Evolutionary conservation across 2,113 vertebrate genomes (phyloP), one percentile per base, ranked within the genome.

Genomic region (Jaculus jaculus): DNA sequence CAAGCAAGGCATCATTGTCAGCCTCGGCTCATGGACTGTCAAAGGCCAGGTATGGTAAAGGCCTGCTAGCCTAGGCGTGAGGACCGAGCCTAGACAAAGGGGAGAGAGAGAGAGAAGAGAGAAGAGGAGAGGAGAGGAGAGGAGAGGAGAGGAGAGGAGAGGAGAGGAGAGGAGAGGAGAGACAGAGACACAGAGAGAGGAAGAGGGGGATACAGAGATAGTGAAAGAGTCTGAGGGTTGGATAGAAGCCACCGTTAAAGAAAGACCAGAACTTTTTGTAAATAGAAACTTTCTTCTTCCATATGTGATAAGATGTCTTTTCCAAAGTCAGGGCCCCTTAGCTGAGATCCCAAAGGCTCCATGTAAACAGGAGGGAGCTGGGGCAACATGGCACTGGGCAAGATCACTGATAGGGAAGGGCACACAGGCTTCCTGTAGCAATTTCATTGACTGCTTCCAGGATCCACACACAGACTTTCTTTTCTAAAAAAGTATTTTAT

Each of bases 1-100:
- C 26, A n/a, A 63, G 18, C 15, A 11, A 24, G 23, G 6, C 11
- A 4, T 3, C 54, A 11, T 16, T 39, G 34, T 65, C 4, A 2
- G 34, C 15, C n/a, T 39, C 32, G 0, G 20, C 21, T n/a, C 24
- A 0, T 11, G 63, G 6, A 21, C 9, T 6, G 8, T 66, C 68
- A 39, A 58, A 82, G 58, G 17, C 10, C 32, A 61, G 18, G 42
- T 0, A 1, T 2, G 15, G 28, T 0, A 8, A 16, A 54, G 11
- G 8, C 58, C 37, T 37, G 78, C 37, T 18, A 2, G 26, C 28
- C 61, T 3, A 3, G 0, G 73, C 37, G 9, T 2, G 4, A 54
- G 15, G 54, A 12, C 54, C 7, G 54, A 54, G 54, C 6, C 3
- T 12, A 54, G 54, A 54, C 11, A 54, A 47, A 47, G 42, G 54